Base-by-base conservation (phyloP, 2,888 invertebrate species). In the Pristionchus arcanus region DNA sequence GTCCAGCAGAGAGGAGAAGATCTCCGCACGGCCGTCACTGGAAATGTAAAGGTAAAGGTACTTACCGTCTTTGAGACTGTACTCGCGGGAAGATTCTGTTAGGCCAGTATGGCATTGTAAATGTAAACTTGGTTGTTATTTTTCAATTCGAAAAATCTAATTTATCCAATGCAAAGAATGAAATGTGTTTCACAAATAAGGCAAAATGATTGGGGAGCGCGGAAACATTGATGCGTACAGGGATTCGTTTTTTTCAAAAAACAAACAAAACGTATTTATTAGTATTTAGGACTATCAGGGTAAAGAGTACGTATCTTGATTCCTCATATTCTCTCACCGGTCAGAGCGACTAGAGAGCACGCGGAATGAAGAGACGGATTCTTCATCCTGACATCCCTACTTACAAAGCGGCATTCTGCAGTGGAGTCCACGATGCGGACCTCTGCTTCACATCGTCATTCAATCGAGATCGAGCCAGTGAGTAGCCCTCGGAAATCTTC, bases 401-500 rank as follows among this genome's bases (percentile, higher is more conserved):
- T 74, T 94, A 94, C 95, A 95, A 95, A 63, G 95, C 94, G 21
- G 93, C 92, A 53, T 86, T 91, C 11, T 90, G 89, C 66, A 92
- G 34, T 5, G 92, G 90, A 34, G 59, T 87, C 94, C 95, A 95
- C 81, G 94, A 94, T 25, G 92, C 92, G 28, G 95, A 95, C 85
- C 93, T 92, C 16, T 95, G 94, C 63, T 95, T 93, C 59, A 95
- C 92, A 91, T 96, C 96, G 91, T 96, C 96, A 85, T 95, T 95
- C 16, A 95, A 94, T 87, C 95, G 95, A 55, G 96, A 96, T 59
- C 96, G 92, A 63, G 96, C 95, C 68, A 96, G 93, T 1, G 96
- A 95, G 92, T 96, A 96, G 81, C 96, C 95, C 91, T 96, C 96
- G 91, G 95, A 95, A 87, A 96, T 96, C 91, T 96, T 96, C 93